These are phyloP conservation scores for Drosophila suboccidentalis DNA, from an alignment of 2,888 invertebrate species.

Conservation along the genomic window DNA sequence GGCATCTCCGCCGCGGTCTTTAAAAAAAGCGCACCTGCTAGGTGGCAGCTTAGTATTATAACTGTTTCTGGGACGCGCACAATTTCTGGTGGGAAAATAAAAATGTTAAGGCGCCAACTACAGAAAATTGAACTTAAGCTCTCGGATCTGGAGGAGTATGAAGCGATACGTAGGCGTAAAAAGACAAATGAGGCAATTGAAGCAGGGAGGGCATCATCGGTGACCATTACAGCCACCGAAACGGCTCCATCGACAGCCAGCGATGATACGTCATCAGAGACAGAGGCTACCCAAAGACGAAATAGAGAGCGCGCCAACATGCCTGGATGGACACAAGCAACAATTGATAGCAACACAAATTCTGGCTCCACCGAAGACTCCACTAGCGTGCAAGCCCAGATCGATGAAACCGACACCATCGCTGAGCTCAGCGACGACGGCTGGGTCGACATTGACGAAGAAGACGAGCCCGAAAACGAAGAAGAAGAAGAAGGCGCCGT, in stretches of 20 bases:
- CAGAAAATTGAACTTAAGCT: slow-evolving; percentile 57
- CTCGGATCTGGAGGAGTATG: slow-evolving; percentile 61
- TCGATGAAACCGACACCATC: slow-evolving; percentile 67
- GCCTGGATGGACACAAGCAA: slow-evolving; percentile 45
- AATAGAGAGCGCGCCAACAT: slow-evolving; percentile 19
- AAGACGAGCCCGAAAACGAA: slow-evolving; percentile 23
- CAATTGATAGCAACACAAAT: slow-evolving; percentile 46
- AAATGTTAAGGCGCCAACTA: slow-evolving; percentile 63
- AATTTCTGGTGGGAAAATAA: slow-evolving; percentile 4
- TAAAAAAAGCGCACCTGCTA: slow-evolving; percentile 27
- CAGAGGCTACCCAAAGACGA: slow-evolving; percentile 50
- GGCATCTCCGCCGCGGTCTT: slow-evolving; percentile 55
- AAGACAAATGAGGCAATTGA: slow-evolving; percentile 31
- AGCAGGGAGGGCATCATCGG: slow-evolving; percentile 28
- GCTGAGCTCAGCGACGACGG: slow-evolving; percentile 70
- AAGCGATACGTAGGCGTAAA: slow-evolving; percentile 48
- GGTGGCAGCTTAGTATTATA: slow-evolving; percentile 52
- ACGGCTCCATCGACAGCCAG: slow-evolving; percentile 32
- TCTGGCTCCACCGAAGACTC: slow-evolving; percentile 71
- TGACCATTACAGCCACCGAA: slow-evolving; percentile 50
- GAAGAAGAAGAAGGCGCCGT: slow-evolving; percentile 55
- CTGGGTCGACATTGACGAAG: slow-evolving; percentile 66
- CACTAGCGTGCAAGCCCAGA: slow-evolving; percentile 64
- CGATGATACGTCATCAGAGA: slow-evolving; percentile 46
- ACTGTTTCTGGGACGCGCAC: slow-evolving; percentile 37